Base-by-base conservation (phyloP, 2,888 invertebrate species). In the Aelia acuminata region DNA sequence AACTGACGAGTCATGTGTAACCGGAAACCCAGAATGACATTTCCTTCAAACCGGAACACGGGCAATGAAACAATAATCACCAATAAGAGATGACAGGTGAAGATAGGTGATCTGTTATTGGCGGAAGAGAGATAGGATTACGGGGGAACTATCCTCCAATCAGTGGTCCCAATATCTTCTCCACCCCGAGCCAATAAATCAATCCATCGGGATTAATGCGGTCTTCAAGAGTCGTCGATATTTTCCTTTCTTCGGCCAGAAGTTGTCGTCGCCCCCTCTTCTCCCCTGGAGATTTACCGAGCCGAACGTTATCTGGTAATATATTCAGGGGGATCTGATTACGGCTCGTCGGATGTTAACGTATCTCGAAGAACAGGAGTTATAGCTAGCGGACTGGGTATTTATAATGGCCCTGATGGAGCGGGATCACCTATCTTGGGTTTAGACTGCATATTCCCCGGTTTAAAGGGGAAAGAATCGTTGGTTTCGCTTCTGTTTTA, bases 311-410 rank as follows among this genome's bases (percentile, higher is more conserved):
- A 80, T 80, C 80, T 80, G 80, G 80, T 80, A 80, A 80, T 80
- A 80, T 80, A 80, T 80, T 80, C 80, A n/a, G 80, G 39, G n/a
- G 80, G 80, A 80, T 80, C 43, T 80, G 80, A 43, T 80, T 80
- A 80, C 80, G 80, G 43, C 80, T 80, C 20, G 80, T 35, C 22
- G 63, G 63, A 70, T 35, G 31, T 80, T 80, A 80, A 43, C 80
- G 80, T 80, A 80, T 80, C 43, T 80, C 43, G 4, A 22, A 20
- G 43, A 43, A 80, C 80, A 39, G 75, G 39, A 75, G 22, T 80
- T 80, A 80, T 80, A 47, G 80, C 80, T 80, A n/a, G 22, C 80
- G 43, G 80, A 11, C 13, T 43, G 31, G 1, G 43, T 39, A 80
- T 80, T 80, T 80, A 75, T 80, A 80, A 43, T 43, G 80, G 80